Percentiles rank a stretch among this genome's conserved stretches.
phyloP scores from a whole-genome alignment of 1,140 invertebrate species.

The Caenorhabditis remanei region DNA sequence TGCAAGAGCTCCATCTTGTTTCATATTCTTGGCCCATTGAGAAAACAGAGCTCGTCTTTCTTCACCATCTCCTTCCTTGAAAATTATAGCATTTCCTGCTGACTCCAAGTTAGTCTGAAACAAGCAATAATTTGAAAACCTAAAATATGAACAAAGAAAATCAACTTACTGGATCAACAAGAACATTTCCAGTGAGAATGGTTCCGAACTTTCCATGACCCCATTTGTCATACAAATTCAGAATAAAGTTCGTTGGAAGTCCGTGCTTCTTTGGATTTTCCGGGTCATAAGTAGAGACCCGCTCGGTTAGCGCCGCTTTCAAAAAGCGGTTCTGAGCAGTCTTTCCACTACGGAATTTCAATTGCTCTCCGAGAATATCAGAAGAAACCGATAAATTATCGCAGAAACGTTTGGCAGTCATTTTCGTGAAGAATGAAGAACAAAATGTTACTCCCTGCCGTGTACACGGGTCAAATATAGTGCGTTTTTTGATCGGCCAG shows the following conservation, averaged over 20 bases:
- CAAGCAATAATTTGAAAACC: not conserved
- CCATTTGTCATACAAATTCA: constrained; percentile 71
- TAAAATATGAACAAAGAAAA: not conserved
- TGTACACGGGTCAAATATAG: constrained; percentile 39
- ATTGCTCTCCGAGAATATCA: constrained; percentile 19
- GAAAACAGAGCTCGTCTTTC: constrained; percentile 44
- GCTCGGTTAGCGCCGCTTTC: constrained; percentile 66
- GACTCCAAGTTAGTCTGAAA: constrained; percentile 59
- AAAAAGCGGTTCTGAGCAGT: constrained; percentile 66
- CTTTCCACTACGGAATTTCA: constrained; percentile 25
- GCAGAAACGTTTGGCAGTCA: constrained; percentile 31
- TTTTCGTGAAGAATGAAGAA: constrained; percentile 7
- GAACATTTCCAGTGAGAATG: constrained; percentile 68
- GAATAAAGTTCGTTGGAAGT: constrained; percentile 64
- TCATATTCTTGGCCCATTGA: constrained; percentile 45
- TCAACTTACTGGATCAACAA: constrained; percentile 61
- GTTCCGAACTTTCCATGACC: constrained; percentile 68
- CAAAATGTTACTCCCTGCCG: constrained; percentile 9
- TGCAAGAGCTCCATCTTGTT: constrained; percentile 60
- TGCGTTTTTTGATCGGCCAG: constrained; percentile 22
- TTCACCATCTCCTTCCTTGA: constrained; percentile 14
- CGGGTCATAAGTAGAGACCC: constrained; percentile 51
- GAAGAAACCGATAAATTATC: constrained; percentile 37
- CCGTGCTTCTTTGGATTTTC: constrained; percentile 62
- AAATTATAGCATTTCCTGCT: constrained; percentile 56